Evolutionary conservation across 2,113 vertebrate genomes (phyloP).

Genomic region (Tringa solitaria): DNA sequence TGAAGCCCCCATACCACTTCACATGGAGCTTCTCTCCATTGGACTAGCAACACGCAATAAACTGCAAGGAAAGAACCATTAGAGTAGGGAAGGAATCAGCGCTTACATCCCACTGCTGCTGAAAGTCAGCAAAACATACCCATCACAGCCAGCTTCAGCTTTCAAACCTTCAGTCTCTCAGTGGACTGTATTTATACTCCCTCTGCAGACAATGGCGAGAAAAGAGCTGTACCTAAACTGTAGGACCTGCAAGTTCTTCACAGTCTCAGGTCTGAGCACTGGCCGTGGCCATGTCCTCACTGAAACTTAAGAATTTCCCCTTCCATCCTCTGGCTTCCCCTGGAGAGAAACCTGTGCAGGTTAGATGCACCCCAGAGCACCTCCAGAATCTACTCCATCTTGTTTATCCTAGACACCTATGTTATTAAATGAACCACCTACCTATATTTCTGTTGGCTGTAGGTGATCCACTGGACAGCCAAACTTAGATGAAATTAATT

Average conservation of each 20-base stretch:
- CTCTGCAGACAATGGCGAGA: background rate
- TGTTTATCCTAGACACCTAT: background rate
- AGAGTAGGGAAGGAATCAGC: background rate
- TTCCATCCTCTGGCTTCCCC: background rate
- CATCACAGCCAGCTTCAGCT: background rate
- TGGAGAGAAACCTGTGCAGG: background rate
- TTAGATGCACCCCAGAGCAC: background rate
- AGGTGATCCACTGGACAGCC: slow-evolving; percentile 32
- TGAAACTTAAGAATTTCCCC: background rate
- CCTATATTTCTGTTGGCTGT: background rate
- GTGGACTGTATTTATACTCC: background rate
- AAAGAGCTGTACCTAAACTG: background rate
- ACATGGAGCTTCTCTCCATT: background rate
- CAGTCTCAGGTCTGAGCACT: background rate
- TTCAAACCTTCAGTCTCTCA: background rate
- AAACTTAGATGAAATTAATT: slow-evolving; percentile 18
- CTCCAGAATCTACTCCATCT: background rate
- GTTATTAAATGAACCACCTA: background rate
- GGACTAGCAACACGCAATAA: background rate
- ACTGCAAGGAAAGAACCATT: background rate
- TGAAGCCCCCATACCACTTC: background rate
- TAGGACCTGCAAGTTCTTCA: background rate
- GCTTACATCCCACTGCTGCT: background rate
- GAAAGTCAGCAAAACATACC: background rate
- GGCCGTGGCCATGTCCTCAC: background rate